phyloP scores from a whole-genome alignment of 2,797 vertebrate species.

The Poeciliopsis paucimaculata region DNA sequence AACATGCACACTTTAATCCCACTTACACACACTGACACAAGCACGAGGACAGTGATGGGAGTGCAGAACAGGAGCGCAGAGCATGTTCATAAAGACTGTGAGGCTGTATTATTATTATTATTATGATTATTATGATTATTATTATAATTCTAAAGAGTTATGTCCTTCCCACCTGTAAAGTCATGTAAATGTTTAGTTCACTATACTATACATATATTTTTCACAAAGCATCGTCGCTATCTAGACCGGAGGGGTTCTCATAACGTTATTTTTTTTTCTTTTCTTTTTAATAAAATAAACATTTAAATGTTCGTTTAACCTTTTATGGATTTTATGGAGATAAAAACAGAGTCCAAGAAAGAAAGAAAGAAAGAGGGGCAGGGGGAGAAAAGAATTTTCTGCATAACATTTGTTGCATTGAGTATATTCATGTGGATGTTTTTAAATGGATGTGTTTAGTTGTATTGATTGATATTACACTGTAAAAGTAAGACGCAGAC shows the following conservation, averaged over 20 bases:
- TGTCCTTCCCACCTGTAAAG: slow-evolving; percentile 77
- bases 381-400: slow-evolving; percentile 45
- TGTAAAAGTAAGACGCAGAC: slow-evolving; percentile 76
- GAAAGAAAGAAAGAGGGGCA: background rate
- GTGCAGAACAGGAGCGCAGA: slow-evolving; percentile 58
- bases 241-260: slow-evolving; percentile 66
- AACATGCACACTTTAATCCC: slow-evolving; percentile 24
- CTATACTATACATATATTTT: slow-evolving; percentile 77
- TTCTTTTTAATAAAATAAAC: slow-evolving; percentile 76
- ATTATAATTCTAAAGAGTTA: slow-evolving; percentile 70
- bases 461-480: slow-evolving; percentile 82
- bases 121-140: slow-evolving; percentile 22
- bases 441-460: slow-evolving; percentile 83
- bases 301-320: slow-evolving; percentile 81
- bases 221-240: slow-evolving; percentile 73
- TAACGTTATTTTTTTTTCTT: slow-evolving; percentile 75
- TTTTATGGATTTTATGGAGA: slow-evolving; percentile 72
- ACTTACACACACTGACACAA: slow-evolving; percentile 54
- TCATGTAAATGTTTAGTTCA: slow-evolving; percentile 81
- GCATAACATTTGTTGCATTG: slow-evolving; percentile 80
- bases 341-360: slow-evolving; percentile 41
- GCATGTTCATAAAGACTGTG: slow-evolving; percentile 76
- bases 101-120: slow-evolving; percentile 71
- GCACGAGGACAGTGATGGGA: slow-evolving; percentile 57
- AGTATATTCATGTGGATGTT: slow-evolving; percentile 83